Evolutionary conservation across 2,888 invertebrate species (phyloP), one percentile per base, ranked within the genome.

Genomic region (Ypsolopha scabrella): DNA sequence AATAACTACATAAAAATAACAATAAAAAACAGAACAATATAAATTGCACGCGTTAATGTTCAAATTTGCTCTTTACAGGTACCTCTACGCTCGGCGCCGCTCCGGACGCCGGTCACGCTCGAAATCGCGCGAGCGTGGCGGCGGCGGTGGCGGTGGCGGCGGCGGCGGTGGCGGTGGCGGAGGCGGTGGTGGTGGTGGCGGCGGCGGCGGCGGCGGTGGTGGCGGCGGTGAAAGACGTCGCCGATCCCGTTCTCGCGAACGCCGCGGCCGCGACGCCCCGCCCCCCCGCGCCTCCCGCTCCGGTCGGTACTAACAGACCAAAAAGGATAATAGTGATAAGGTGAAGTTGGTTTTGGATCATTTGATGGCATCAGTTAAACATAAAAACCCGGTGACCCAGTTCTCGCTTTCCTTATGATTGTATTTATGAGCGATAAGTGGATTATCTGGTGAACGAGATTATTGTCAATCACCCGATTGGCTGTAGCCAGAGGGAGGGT

Each of bases 21-120:
- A n/a, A n/a, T n/a, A n/a, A n/a, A n/a, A 39, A 10, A 9, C n/a
- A 39, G 6, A 39, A n/a, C 39, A 2, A 39, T 10, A n/a, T n/a
- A 9, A 39, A 10, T 39, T 39, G 2, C 1, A n/a, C 39, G 2
- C 2, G n/a, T 9, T 39, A 2, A 11, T 36, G 2, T 48, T 36
- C 24, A 24, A 24, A n/a, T n/a, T n/a, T n/a, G n/a, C 38, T 51
- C 9, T 2, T 33, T n/a, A 6, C 70, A 89, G 91, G 68, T 91
- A 94, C 75, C 72, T 93, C 64, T 92, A 94, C 79, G 91, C 93
- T 48, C 89, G 94, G 10, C 90, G 64, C 55, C 71, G 75, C 69
- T 62, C 58, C 34, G 46, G 46, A 60, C 43, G 64, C 39, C 83
- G 90, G 56, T 90, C 91, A 35, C 85, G 90, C 57, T 91, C 91